Evolutionary conservation across 2,888 invertebrate species (phyloP), one percentile per base, ranked within the genome.

Genomic region (Erebia palarica): DNA sequence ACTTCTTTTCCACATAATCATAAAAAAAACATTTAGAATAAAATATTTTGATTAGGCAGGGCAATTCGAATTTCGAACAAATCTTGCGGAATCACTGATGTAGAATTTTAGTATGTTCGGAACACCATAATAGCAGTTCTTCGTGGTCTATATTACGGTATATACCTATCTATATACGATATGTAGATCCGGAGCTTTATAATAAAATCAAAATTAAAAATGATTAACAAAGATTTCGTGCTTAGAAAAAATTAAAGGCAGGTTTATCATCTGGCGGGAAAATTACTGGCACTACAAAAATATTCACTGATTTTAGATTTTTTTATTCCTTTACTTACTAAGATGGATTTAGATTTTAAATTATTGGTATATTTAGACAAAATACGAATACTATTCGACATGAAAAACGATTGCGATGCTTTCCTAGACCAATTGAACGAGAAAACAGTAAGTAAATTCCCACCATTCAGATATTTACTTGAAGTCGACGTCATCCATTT

Each of bases 311-410:
- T n/a, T 36, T 27, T n/a, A 7, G 5, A 49, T 4, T 44, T 47
- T 47, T 3, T 4, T 11, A 47, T 13, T 13, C 3, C 13, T 36
- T 13, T 53, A 53, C 42, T 13, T 53, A 53, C 42, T 27, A 36
- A 77, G 69, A 90, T 89, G 87, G 85, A 91, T 72, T 69, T 83
- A 21, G 79, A 81, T 58, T 84, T 82, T 70, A 78, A 86, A 71
- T 79, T 92, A 73, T 83, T 92, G 84, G 81, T 90, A 72, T 93
- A 90, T 76, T 83, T 92, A 42, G 91, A 92, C 65, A 84, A 76
- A 79, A 88, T 83, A 82, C 80, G 81, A 71, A 78, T 82, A 73
- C 78, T 92, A 73, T 36, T 57, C 7, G 76, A 82, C 4, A 91
- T 93, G 85, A 84, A 84, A 80, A 78, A 75, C 47, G 74, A 76